Percentiles rank a stretch among this genome's conserved stretches.
Conservation (phyloP, 1,140 invertebrate genomes). For the Drosophila auraria region DNA sequence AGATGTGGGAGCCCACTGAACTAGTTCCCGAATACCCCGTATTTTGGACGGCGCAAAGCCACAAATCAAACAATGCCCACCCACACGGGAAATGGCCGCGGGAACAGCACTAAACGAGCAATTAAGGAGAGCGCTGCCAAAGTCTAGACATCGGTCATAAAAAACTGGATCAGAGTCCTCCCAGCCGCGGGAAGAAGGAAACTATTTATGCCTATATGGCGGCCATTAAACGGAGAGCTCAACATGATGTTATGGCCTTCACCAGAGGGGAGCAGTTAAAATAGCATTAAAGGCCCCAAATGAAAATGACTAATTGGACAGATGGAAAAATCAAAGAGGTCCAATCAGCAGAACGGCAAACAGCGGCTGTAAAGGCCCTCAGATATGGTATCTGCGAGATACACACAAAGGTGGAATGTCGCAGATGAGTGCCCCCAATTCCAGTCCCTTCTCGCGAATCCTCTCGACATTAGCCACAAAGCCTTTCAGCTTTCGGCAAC, state of each 20-base stretch:
- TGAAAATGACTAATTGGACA: slow-evolving; percentile 82
- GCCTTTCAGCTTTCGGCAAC: slow-evolving; percentile 51
- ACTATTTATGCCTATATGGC: slow-evolving; percentile 61
- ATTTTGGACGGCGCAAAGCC: slow-evolving; percentile 8
- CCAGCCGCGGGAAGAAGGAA: slow-evolving; percentile 13
- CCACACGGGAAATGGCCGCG: slow-evolving; percentile 27
- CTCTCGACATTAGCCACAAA: slow-evolving; percentile 50
- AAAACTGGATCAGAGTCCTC: slow-evolving; percentile 60
- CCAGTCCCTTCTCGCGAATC: background rate
- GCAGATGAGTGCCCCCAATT: slow-evolving; percentile 68
- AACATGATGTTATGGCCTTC: slow-evolving; percentile 59
- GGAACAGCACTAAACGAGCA: slow-evolving; percentile 62
- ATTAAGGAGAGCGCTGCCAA: slow-evolving; percentile 58
- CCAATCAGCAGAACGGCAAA: slow-evolving; percentile 36
- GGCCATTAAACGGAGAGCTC: slow-evolving; percentile 49
- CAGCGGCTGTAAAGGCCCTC: slow-evolving; percentile 33
- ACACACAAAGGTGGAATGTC: slow-evolving; percentile 57
- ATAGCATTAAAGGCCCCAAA: slow-evolving; percentile 66
- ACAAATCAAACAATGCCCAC: slow-evolving; percentile 43
- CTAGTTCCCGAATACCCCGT: slow-evolving; percentile 15
- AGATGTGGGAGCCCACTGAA: slow-evolving; percentile 19
- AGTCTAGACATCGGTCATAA: slow-evolving; percentile 62
- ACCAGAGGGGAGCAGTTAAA: slow-evolving; percentile 57
- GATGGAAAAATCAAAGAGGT: slow-evolving; percentile 69
- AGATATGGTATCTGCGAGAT: slow-evolving; percentile 21